Conservation (phyloP, 1,140 invertebrate genomes). For the Augochlora pura region DNA sequence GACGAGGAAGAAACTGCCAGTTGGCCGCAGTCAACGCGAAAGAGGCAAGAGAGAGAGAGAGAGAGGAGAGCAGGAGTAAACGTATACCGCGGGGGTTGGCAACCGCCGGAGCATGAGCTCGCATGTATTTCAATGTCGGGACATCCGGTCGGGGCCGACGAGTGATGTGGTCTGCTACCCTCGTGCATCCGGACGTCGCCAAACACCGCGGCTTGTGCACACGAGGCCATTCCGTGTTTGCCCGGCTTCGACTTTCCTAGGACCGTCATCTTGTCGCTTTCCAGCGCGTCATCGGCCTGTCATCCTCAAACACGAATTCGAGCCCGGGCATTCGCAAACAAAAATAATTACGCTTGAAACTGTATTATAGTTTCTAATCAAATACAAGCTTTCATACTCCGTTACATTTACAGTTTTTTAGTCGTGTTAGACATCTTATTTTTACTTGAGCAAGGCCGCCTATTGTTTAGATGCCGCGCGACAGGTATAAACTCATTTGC, state of each 20-base stretch:
- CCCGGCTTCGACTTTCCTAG: slow-evolving; percentile 55
- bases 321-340: neutral
- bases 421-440: too few relatives aligned
- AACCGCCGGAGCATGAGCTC: slow-evolving; percentile 40
- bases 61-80: slow-evolving; percentile 26
- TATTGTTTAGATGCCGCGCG: too few relatives aligned
- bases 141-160: slow-evolving; percentile 59
- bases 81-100: slow-evolving; percentile 36
- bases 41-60: too few relatives aligned
- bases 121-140: slow-evolving; percentile 66
- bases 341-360: too few relatives aligned
- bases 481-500: too few relatives aligned
- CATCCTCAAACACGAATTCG: slow-evolving; percentile 40
- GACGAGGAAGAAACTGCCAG: slow-evolving; percentile 1
- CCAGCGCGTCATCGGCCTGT: slow-evolving; percentile 23
- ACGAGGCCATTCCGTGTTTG: slow-evolving; percentile 53
- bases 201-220: slow-evolving; percentile 55
- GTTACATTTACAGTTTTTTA: too few relatives aligned
- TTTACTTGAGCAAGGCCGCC: too few relatives aligned
- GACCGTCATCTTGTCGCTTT: slow-evolving; percentile 24
- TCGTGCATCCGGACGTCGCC: slow-evolving; percentile 63
- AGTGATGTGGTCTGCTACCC: slow-evolving; percentile 70
- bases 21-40: neutral
- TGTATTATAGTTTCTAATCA: too few relatives aligned
- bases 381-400: too few relatives aligned